Evolutionary conservation across 2,797 vertebrate genomes (phyloP), one percentile per base, ranked within the genome.

Genomic region (Okamejei kenojei): DNA sequence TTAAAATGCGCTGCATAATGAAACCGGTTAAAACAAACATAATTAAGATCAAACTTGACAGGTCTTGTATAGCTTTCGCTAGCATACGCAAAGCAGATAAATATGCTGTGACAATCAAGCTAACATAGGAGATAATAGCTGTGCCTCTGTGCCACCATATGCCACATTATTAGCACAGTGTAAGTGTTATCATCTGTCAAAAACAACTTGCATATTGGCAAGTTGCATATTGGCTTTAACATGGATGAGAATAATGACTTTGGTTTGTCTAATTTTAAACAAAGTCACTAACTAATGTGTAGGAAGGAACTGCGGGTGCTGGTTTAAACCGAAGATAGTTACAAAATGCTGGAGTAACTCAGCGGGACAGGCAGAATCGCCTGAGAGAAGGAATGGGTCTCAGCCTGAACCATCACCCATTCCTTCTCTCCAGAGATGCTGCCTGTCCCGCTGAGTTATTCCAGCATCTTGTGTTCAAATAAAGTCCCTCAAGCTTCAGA

Each of bases 21-120:
- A 88, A 88, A 88, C 63, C 32, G n/a, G 10, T 78, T 23, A 88
- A 88, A 88, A 63, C 61, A 84, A 84, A 61, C 58, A 88, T 65
- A 17, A 65, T 1, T 17, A 63, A 32, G 58, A 8, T 88, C 63
- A 32, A 82, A 82, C 58, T 82, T 65, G 29, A 17, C 29, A 63
- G 7, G n/a, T 61, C n/a, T 7, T 17, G 13, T 88, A 65, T 15
- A 32, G 84, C 29, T 88, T 65, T 65, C 84, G 65, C 5, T 32
- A 6, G 63, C 7, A 17, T 61, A 32, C 7, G 58, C 82, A 65
- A 88, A 88, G 29, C 84, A 63, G 81, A 29, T 84, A 84, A 84
- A 61, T 61, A 10, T 54, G 58, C 58, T 15, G 15, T 10, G 29
- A 65, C 61, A 15, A 65, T 65, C 84, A 88, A 88, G 13, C 61